Evolutionary conservation across 2,797 vertebrate genomes (phyloP).

Genomic region (Argyrosomus regius): DNA sequence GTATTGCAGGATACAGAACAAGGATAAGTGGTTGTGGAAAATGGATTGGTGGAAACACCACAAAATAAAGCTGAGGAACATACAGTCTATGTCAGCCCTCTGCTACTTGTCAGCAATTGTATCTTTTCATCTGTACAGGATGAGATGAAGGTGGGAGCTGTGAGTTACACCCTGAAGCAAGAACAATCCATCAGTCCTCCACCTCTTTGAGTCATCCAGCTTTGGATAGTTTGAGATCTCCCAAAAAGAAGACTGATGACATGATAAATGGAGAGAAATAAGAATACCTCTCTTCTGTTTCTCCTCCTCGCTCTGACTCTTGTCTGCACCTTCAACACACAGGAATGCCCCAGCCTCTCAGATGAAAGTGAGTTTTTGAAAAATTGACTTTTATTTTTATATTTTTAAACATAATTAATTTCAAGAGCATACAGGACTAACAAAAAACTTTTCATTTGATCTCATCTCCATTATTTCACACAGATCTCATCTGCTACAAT

Average conservation of each 20-base stretch:
- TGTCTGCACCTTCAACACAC: accelerated
- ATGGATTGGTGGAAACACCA: not conserved
- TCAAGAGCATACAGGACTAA: not conserved
- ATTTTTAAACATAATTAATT: not conserved
- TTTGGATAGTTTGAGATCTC: not conserved
- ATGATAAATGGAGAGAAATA: constrained; percentile 42
- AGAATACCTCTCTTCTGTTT: not conserved
- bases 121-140: constrained; percentile 31
- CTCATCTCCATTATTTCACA: not conserved
- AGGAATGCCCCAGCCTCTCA: accelerated
- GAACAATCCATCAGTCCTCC: not conserved
- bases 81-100: not conserved
- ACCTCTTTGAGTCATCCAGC: not conserved
- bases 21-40: not conserved
- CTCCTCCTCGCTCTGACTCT: constrained; percentile 23
- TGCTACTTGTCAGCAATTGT: not conserved
- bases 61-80: not conserved
- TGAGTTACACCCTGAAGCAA: not conserved
- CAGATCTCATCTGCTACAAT: constrained; percentile 56
- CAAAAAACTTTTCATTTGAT: not conserved
- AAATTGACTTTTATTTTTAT: not conserved
- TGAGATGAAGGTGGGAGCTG: constrained; percentile 28
- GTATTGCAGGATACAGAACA: not conserved
- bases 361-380: not conserved
- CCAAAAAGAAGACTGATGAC: not conserved